Evolutionary conservation across 2,797 vertebrate species (phyloP).

Genomic region (Corythornis leucogaster): DNA sequence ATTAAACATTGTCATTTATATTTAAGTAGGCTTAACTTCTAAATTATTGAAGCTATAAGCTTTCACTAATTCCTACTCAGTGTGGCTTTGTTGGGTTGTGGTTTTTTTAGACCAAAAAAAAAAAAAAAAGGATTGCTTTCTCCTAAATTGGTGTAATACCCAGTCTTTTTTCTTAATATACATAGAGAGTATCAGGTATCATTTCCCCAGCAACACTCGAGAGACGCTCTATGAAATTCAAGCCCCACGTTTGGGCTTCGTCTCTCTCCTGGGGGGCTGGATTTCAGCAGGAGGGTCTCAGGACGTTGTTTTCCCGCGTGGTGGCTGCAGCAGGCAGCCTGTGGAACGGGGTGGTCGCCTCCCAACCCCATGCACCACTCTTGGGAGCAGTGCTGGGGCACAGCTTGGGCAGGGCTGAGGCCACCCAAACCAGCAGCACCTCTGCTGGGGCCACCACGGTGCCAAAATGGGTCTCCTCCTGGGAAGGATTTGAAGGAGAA

Average conservation of each 20-base stretch:
- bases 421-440: fast-evolving
- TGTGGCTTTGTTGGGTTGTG: background rate
- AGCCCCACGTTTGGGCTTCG: background rate
- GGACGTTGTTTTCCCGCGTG: background rate
- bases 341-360: fast-evolving
- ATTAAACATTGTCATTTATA: conserved; percentile 71
- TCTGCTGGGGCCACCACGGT: background rate
- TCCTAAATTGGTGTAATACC: conserved; percentile 46
- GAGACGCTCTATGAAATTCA: conserved; percentile 47
- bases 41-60: conserved; percentile 72
- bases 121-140: conserved; percentile 6
- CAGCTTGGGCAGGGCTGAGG: fast-evolving
- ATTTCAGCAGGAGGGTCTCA: background rate
- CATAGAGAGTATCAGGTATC: conserved; percentile 32
- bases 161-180: conserved; percentile 26
- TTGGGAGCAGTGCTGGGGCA: fast-evolving
- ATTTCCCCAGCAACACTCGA: background rate
- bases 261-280: background rate
- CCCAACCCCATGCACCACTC: fast-evolving
- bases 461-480: background rate
- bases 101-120: background rate
- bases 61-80: conserved; percentile 57
- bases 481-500: background rate
- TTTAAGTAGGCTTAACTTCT: conserved; percentile 70
- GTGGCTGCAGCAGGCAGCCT: background rate